phyloP scores from a whole-genome alignment of 1,140 invertebrate species.

The Atta texana region DNA sequence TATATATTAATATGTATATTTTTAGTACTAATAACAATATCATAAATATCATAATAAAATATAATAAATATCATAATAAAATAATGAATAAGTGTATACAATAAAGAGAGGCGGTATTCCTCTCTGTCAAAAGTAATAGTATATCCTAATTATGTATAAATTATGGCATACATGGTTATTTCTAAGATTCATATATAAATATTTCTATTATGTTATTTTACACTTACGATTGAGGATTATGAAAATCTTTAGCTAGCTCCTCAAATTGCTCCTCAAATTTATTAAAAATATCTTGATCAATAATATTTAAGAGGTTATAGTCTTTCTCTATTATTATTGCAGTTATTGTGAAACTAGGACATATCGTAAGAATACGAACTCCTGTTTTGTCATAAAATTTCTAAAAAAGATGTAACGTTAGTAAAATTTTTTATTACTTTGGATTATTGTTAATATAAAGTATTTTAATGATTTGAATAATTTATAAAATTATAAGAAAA shows the following conservation, averaged over 20 bases:
- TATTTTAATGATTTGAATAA: neutral
- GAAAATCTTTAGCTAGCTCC: no score
- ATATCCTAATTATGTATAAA: neutral
- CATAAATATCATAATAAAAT: no score
- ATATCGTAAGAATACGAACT: constrained; percentile 84
- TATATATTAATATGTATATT: neutral
- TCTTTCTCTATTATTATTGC: neutral
- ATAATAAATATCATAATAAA: neutral
- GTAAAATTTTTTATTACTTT: neutral
- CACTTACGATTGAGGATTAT: neutral
- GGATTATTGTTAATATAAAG: neutral
- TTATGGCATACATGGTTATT: neutral
- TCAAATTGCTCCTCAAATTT: neutral
- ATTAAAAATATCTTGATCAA: neutral
- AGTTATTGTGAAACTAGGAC: constrained; percentile 84
- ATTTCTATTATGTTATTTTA: neutral
- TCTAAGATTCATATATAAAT: fast-evolving
- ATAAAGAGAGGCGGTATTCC: neutral
- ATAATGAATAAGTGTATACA: neutral
- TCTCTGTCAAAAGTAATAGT: neutral
- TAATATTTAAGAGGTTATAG: neutral
- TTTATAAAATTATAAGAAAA: neutral
- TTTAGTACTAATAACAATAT: neutral
- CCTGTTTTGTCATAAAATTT: constrained; percentile 72
- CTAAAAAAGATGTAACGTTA: neutral